These are phyloP conservation scores for Lasioglossum oenotherae DNA, from an alignment of 2,888 invertebrate species.

Conservation along the genomic window DNA sequence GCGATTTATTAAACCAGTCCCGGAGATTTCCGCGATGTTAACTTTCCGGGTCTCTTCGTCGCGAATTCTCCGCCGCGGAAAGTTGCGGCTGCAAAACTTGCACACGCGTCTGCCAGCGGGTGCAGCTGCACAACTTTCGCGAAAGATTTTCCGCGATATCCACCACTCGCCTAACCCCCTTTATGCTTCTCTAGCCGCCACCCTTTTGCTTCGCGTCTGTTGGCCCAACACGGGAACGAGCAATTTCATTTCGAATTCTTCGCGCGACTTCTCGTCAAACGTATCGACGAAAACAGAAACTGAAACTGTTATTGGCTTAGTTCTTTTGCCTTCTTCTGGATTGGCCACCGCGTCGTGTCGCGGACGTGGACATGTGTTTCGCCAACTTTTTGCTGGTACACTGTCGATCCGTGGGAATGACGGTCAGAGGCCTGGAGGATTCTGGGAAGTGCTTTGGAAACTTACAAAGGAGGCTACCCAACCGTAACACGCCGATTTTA, in stretches of 20 bases:
- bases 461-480: too few species aligned
- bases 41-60: constrained; percentile 24
- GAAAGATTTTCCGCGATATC: constrained; percentile 13
- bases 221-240: neutral
- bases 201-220: neutral
- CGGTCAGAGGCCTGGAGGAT: neutral
- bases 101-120: constrained; percentile 25
- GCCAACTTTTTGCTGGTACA: neutral
- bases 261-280: neutral
- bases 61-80: neutral
- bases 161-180: neutral
- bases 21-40: constrained; percentile 34
- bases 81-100: constrained; percentile 35
- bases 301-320: neutral
- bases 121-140: constrained; percentile 19
- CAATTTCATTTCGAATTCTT: constrained; percentile 20
- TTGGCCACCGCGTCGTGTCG: neutral
- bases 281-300: neutral
- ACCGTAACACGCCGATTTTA: too few species aligned
- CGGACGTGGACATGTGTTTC: neutral
- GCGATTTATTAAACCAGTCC: constrained; percentile 26
- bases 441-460: neutral
- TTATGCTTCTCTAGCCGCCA: neutral
- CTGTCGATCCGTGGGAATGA: neutral
- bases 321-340: neutral